A percentile compares a stretch with the other conserved stretches of the same genome.
Conservation (phyloP, 2,888 invertebrate genomes). For the Miltochrista miniata region DNA sequence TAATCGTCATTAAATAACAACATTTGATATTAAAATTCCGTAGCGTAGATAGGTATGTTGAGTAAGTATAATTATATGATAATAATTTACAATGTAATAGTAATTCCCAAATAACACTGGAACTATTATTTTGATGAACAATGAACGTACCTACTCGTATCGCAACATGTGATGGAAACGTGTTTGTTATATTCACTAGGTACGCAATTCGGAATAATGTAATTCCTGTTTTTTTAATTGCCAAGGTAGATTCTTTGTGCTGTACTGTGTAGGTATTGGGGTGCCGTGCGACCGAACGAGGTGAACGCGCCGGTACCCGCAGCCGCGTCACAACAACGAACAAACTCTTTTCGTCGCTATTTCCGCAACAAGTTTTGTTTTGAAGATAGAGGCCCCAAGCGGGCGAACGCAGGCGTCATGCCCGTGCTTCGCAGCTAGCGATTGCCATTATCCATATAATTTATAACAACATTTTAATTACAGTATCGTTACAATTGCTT, state of each 20-base stretch:
- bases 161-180: background rate
- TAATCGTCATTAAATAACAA: no score
- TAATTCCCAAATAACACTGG: no score
- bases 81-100: no score
- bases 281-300: slow-evolving; percentile 45
- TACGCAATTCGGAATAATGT: background rate
- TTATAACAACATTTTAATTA: slow-evolving; percentile 14
- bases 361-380: slow-evolving; percentile 82
- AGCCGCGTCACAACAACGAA: slow-evolving; percentile 48
- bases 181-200: background rate
- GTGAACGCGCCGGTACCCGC: slow-evolving; percentile 54
- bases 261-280: slow-evolving; percentile 18
- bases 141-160: background rate
- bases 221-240: background rate
- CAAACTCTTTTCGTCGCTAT: slow-evolving; percentile 74
- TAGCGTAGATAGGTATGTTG: no score
- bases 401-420: slow-evolving; percentile 50
- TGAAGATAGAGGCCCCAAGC: slow-evolving; percentile 75
- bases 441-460: slow-evolving; percentile 33
- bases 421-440: slow-evolving; percentile 22
- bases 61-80: no score
- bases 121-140: background rate
- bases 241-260: background rate
- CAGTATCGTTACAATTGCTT: background rate
- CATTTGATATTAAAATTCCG: no score